Evolutionary conservation across 2,113 vertebrate species (phyloP), one percentile per base, ranked within the genome.

Genomic region (Otocyon megalotis): DNA sequence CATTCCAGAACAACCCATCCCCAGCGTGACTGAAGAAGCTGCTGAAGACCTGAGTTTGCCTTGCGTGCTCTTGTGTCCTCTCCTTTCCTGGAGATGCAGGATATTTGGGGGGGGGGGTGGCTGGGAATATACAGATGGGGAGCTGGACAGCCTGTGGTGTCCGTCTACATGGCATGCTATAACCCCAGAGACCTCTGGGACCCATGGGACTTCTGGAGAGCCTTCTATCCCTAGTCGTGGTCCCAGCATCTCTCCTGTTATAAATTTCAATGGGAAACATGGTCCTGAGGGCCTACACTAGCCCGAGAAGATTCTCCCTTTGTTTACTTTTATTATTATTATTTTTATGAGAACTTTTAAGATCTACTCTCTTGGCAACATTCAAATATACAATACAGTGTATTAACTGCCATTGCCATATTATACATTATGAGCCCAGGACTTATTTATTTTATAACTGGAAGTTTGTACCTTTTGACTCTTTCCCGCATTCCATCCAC

Each of bases 181-280:
- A 20, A 37, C 35, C 71, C 71, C 22, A 37, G 71, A 43, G 35
- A 72, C 71, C 20, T 5, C 35, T 71, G 69, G 71, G 35, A 72
- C 15, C 26, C 85, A 85, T 8, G 28, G 54, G n/a, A 72, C n/a
- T 65, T 89, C 88, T 20, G 50, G 43, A 95, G 63, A 95, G 60
- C 4, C 62, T 85, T 60, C 93, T 84, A 22, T 58, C 84, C n/a
- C 56, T 15, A 50, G 17, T 30, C 37, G 11, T 62, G 60, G 69
- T 14, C 19, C 63, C 30, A 17, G 19, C 22, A 65, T 69, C 76
- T 53, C 32, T 16, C 20, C 50, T 20, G 5, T 37, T 80, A 77
- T 94, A 65, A 63, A 92, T 72, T 92, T 84, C 30, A 63, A 24
- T 11, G 63, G 60, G 62, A 94, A 96, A 92, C 69, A 26, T 80